Evolutionary conservation across 1,140 invertebrate genomes (phyloP), one percentile per base, ranked within the genome.

Genomic region (Atta colombica): DNA sequence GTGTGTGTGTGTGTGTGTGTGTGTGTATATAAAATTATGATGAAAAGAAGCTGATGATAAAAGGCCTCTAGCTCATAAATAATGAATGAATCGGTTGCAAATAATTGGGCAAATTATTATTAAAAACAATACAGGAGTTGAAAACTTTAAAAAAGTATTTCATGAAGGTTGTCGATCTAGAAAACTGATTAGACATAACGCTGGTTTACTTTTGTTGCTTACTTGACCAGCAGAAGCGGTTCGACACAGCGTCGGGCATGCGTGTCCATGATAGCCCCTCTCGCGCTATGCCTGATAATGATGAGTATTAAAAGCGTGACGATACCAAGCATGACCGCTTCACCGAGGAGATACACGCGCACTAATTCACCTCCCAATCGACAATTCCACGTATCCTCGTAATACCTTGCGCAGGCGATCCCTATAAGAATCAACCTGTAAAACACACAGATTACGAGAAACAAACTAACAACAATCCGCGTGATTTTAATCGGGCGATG

Each of bases 251-350:
- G 96, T 87, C 97, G 95, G 1, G 96, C 96, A 77, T 96, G 96
- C 61, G 96, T 96, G 88, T 97, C 97, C n/a, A 97, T 96, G 82
- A 98, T 97, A 63, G 97, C 96, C 25, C 97, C 97, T 87, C 96
- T 96, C 1, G 97, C 96, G 77, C 97, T 97, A 53, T 97, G 96
- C 93, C 96, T 97, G 7, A 97, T 97, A 84, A 97, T 95, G n/a
- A 96, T 95, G 18, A 96, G 95, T 82, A 97, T 93, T 2, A 97
- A 94, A 74, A 97, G 90, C 87, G 97, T 96, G 8, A 97, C 95
- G 16, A 96, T 91, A 6, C 95, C 95, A 58, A 97, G 96, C 69
- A 97, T 95, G 0, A 95, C 93, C 87, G 97, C 91, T 90, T 97
- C 96, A 25, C 97, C 97, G 74, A 96, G 95, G 10, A 97, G 95